Evolutionary conservation across 2,797 vertebrate genomes (phyloP), one percentile per base, ranked within the genome.

Genomic region (Acanthurus tractus): DNA sequence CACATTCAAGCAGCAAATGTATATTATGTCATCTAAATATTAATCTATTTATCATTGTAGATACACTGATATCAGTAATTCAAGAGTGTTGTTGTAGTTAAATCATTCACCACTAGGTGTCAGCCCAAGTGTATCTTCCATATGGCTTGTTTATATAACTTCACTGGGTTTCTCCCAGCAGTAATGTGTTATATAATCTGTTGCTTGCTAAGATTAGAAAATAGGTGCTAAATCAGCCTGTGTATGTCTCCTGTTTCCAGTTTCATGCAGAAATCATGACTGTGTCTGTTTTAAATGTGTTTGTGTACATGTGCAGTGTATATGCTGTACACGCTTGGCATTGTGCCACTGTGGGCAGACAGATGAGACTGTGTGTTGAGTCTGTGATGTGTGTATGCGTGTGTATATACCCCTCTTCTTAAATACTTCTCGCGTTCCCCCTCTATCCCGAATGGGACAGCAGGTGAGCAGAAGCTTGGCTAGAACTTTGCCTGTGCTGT

Each of bases 381-480:
- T 74, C 62, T 86, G 70, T 73, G 63, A 58, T 88, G 81, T 86
- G 70, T 87, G 84, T 92, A 54, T 88, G 64, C 82, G 64, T 82
- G 70, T 87, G 84, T 93, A 46, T 93, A 77, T 93, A 90, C 87
- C 77, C 89, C 72, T 94, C 74, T 93, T 92, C 93, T 96, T 93
- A 94, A 95, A 95, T 92, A 89, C 93, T 88, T 95, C 86, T 95
- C 88, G 84, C 94, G 36, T 94, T 94, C 88, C 88, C 90, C 88
- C 87, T 94, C 88, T 86, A 94, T 95, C 94, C 94, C 92, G 79
- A 95, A 95, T 94, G 95, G 92, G 93, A 95, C 95, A 96, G 95
- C 95, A 96, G 96, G 96, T 96, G 96, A 96, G 96, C 96, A 94
- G 94, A 95, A 90, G 93, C 93, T 94, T 94, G 93, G 89, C 89